These are phyloP conservation scores for Oreochromis grahami DNA, from an alignment of 2,797 vertebrate genomes.

Conservation along the genomic window DNA sequence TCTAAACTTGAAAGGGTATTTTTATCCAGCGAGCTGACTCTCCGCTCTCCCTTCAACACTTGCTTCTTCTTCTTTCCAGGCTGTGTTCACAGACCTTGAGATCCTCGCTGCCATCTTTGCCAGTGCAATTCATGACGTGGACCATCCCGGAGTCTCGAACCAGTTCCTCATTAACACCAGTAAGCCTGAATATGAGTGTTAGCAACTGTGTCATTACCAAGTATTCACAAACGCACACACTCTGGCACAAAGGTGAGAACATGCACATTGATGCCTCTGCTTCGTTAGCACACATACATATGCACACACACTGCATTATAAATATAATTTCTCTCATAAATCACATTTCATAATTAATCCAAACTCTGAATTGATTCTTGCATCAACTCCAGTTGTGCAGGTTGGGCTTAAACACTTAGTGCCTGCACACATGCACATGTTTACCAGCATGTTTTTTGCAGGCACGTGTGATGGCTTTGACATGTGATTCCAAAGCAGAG, in stretches of 20 bases:
- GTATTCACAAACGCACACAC: neutral
- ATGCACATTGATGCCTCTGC: neutral
- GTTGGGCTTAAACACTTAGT: neutral
- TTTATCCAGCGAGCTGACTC: constrained; percentile 30
- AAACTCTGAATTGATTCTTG: neutral
- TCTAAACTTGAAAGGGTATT: constrained; percentile 40
- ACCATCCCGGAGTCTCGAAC: constrained; percentile 98
- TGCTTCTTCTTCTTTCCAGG: constrained; percentile 67
- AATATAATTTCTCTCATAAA: neutral
- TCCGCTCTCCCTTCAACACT: neutral
- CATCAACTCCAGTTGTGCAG: neutral
- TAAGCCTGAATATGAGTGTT: constrained; percentile 73
- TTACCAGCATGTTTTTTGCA: neutral
- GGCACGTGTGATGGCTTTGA: neutral
- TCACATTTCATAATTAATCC: neutral
- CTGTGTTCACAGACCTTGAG: constrained; percentile 97
- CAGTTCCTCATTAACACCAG: constrained; percentile 99
- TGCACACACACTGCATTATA: neutral
- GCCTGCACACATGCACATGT: neutral
- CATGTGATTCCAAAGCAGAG: constrained; percentile 2
- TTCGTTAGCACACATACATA: neutral
- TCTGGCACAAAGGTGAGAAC: constrained; percentile 15
- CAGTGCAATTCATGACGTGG: constrained; percentile 98
- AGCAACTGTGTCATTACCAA: constrained; percentile 18
- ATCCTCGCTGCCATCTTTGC: constrained; percentile 98